phyloP scores from a whole-genome alignment of 1,140 invertebrate species.

The Lepidurus couesii region DNA sequence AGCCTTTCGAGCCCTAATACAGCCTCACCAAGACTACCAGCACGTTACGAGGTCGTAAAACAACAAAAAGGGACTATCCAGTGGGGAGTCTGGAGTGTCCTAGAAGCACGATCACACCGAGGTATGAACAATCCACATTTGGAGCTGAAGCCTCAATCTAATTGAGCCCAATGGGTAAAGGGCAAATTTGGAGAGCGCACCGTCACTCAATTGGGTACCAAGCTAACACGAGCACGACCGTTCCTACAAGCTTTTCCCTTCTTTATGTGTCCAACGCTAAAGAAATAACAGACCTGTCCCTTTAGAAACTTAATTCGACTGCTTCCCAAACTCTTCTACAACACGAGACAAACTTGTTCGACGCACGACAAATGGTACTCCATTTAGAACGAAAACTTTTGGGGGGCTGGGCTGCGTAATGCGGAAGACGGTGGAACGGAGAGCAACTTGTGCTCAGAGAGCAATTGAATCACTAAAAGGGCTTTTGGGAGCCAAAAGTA shows the following conservation, averaged over 20 bases:
- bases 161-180: not conserved
- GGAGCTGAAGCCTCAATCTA: slow-evolving; percentile 5
- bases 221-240: not conserved
- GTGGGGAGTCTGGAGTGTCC: not conserved
- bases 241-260: not conserved
- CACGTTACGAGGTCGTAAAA: slow-evolving; percentile 3
- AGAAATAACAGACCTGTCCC: not conserved
- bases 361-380: too few species aligned
- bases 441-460: too few species aligned
- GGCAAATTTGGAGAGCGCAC: not conserved
- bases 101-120: not conserved
- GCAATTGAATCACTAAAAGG: too few species aligned
- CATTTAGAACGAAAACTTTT: too few species aligned
- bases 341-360: too few species aligned
- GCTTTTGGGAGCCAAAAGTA: too few species aligned
- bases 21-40: not conserved
- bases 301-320: not conserved
- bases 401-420: too few species aligned
- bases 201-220: not conserved
- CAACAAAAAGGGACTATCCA: not conserved
- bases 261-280: not conserved
- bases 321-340: not conserved
- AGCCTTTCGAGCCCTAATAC: not conserved
- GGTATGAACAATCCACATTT: not conserved
- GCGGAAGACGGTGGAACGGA: too few species aligned